Conservation (phyloP, 2,113 vertebrate genomes). For the Penelope pileata region DNA sequence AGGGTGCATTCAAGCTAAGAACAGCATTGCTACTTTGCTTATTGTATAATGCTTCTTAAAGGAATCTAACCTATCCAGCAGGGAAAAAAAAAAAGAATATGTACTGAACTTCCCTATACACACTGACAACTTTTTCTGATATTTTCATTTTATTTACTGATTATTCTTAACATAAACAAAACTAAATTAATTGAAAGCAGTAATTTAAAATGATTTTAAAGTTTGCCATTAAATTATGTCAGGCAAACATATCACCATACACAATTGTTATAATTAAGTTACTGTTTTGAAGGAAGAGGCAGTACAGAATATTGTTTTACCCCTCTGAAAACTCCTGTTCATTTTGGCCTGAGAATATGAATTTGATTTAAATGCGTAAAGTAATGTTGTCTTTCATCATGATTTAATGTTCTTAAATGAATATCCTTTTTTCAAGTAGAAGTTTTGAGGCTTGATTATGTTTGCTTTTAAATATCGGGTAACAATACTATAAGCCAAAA, state of each 20-base stretch:
- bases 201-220: neutral
- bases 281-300: neutral
- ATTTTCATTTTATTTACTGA: neutral
- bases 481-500: neutral
- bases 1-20: conserved; percentile 27
- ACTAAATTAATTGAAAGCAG: neutral
- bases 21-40: neutral
- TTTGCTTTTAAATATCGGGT: neutral
- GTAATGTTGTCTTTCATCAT: neutral
- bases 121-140: neutral
- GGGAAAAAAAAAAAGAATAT: neutral
- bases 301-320: neutral
- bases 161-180: neutral
- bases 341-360: neutral
- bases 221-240: neutral
- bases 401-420: neutral
- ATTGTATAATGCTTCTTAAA: neutral
- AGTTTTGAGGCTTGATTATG: neutral
- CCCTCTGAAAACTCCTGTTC: neutral
- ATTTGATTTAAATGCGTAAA: neutral
- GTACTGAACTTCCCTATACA: neutral
- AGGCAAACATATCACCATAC: neutral
- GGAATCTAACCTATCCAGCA: neutral
- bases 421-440: neutral
- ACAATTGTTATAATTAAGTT: neutral